phyloP scores from a whole-genome alignment of 2,113 vertebrate genomes.

The Columba livia region DNA sequence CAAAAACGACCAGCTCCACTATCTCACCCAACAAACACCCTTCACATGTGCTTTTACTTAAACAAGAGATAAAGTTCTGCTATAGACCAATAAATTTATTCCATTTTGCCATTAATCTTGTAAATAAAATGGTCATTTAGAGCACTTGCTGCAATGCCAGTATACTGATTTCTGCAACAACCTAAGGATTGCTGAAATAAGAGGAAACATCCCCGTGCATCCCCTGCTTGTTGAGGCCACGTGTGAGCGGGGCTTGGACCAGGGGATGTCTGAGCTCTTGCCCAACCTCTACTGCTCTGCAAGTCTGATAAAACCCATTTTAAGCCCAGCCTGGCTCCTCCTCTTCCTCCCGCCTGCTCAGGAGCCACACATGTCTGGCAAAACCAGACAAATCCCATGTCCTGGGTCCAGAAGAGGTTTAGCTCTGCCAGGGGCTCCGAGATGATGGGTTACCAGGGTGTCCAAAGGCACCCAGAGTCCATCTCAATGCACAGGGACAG shows the following conservation, averaged over 20 bases:
- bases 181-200: neutral
- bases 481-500: rapidly evolving
- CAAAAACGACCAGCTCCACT: neutral
- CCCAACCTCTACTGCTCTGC: neutral
- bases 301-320: neutral
- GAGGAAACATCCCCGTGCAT: neutral
- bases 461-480: neutral
- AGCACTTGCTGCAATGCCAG: neutral
- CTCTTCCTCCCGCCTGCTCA: neutral
- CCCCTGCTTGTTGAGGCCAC: neutral
- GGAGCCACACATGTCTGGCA: rapidly evolving
- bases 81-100: neutral
- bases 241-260: neutral
- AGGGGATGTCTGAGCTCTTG: neutral
- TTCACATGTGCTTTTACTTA: neutral
- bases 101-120: neutral
- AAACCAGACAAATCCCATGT: neutral
- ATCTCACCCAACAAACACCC: neutral
- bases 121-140: neutral
- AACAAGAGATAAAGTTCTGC: neutral
- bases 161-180: neutral
- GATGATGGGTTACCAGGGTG: neutral
- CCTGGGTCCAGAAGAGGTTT: neutral
- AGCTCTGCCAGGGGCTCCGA: rapidly evolving
- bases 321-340: neutral